Evolutionary conservation across 2,888 invertebrate species (phyloP).

Genomic region (Pseudanteris insignis): DNA sequence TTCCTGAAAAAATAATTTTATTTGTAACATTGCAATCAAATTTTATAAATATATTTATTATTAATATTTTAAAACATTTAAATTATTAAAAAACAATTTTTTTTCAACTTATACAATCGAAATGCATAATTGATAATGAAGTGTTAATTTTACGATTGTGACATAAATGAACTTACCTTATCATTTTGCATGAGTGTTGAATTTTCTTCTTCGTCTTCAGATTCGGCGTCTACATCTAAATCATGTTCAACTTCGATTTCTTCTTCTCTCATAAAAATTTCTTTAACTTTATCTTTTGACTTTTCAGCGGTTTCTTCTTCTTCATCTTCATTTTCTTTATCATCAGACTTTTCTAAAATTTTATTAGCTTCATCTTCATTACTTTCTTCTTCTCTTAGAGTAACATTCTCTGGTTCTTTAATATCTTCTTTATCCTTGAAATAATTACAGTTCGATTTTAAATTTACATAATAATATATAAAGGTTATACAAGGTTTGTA

Average conservation of each 20-base stretch:
- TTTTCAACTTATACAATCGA: too few species aligned
- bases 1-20: conserved; percentile 45
- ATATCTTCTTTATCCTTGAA: conserved; percentile 51
- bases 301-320: not conserved
- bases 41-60: too few species aligned
- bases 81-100: too few species aligned
- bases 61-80: too few species aligned
- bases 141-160: too few species aligned
- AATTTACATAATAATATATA: too few species aligned
- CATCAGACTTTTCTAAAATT: conserved; percentile 50
- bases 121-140: too few species aligned
- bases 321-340: not conserved
- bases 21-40: too few species aligned
- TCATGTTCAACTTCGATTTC: conserved; percentile 49
- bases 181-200: conserved; percentile 49
- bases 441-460: too few species aligned
- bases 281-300: conserved; percentile 55
- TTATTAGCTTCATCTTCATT: conserved; percentile 68
- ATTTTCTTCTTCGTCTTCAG: conserved; percentile 34
- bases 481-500: too few species aligned
- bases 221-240: conserved; percentile 32
- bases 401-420: conserved; percentile 50
- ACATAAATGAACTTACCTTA: conserved; percentile 52
- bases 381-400: conserved; percentile 64
- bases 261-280: conserved; percentile 51